Percentiles rank a stretch among this genome's conserved stretches.
These are phyloP conservation scores for Drosophila azteca DNA, from an alignment of 1,140 invertebrate genomes.

Conservation along the genomic window DNA sequence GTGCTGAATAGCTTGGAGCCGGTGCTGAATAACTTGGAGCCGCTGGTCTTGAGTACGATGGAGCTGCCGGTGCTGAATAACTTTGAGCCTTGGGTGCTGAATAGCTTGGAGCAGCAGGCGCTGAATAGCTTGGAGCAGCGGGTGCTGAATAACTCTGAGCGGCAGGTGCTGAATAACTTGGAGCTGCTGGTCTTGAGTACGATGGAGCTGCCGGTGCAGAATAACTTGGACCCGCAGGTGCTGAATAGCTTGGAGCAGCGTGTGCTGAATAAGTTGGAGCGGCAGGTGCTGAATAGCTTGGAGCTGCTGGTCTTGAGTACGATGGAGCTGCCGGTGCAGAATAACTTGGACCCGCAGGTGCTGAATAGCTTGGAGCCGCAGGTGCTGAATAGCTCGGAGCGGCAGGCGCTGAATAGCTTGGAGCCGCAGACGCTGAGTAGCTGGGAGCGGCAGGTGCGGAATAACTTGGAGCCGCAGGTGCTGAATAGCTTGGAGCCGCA, in stretches of 20 bases:
- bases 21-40: conserved; percentile 27
- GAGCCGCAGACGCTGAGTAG: conserved; percentile 23
- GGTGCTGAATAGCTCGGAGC: conserved; percentile 34
- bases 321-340: conserved; percentile 27
- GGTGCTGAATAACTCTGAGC: conserved; percentile 1
- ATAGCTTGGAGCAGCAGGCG: conserved; percentile 7
- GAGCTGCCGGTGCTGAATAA: conserved; percentile 25
- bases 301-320: too few relatives aligned
- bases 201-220: conserved; percentile 26
- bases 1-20: conserved; percentile 20
- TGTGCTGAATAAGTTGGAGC: conserved; percentile 23
- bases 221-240: conserved; percentile 18
- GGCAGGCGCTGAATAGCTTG: conserved; percentile 9
- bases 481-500: conserved; percentile 26
- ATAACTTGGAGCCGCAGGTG: conserved; percentile 17
- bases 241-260: conserved; percentile 9
- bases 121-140: too few relatives aligned
- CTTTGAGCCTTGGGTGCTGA: conserved; percentile 3
- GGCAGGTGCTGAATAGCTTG: conserved; percentile 12
- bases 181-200: conserved; percentile 12
- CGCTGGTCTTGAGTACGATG: conserved; percentile 13
- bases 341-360: conserved; percentile 18
- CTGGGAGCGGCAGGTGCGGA: conserved; percentile 45
- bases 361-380: conserved; percentile 30
- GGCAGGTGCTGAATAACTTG: conserved; percentile 5